Conservation (phyloP, 2,113 vertebrate genomes). For the Etheostoma spectabile region DNA sequence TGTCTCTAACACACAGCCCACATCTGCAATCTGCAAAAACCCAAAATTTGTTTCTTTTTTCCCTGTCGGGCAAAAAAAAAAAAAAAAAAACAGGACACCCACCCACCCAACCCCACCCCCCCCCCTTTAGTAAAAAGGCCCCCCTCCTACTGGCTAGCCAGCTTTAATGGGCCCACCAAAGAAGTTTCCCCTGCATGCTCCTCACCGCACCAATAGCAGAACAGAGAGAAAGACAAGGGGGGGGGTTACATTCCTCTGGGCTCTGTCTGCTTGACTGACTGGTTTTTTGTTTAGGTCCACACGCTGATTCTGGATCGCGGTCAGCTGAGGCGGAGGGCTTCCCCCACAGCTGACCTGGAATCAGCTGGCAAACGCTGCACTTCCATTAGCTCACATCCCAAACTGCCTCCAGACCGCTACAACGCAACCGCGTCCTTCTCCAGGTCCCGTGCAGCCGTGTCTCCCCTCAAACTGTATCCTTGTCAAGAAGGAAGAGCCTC, state of each 20-base stretch:
- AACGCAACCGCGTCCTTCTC: not conserved
- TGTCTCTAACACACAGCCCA: slow-evolving; percentile 28
- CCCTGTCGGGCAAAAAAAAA: slow-evolving; percentile 45
- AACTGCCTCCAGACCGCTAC: not conserved
- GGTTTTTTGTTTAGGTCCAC: slow-evolving; percentile 50
- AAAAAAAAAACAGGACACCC: too few species aligned
- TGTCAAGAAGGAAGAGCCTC: not conserved
- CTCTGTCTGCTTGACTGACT: slow-evolving; percentile 55
- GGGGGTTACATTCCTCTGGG: slow-evolving; percentile 67
- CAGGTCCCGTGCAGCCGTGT: rapidly evolving
- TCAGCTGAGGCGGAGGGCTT: slow-evolving; percentile 73
- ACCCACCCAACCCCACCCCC: too few species aligned
- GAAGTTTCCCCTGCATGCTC: slow-evolving; percentile 74
- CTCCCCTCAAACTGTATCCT: not conserved
- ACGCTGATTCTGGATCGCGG: slow-evolving; percentile 47
- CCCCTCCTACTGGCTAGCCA: slow-evolving; percentile 61
- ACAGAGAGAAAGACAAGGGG: slow-evolving; percentile 38
- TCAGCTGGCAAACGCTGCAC: slow-evolving; percentile 63
- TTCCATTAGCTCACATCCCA: slow-evolving; percentile 7
- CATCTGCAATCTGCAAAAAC: slow-evolving; percentile 64
- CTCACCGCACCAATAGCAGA: slow-evolving; percentile 62
- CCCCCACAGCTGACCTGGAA: slow-evolving; percentile 75
- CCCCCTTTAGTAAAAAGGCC: slow-evolving; percentile 48
- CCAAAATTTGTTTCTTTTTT: slow-evolving; percentile 5
- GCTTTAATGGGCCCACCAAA: slow-evolving; percentile 76